Percentiles rank a stretch among this genome's conserved stretches.
Conservation (phyloP, 1,140 invertebrate genomes). For the Pollicipes pollicipes region DNA sequence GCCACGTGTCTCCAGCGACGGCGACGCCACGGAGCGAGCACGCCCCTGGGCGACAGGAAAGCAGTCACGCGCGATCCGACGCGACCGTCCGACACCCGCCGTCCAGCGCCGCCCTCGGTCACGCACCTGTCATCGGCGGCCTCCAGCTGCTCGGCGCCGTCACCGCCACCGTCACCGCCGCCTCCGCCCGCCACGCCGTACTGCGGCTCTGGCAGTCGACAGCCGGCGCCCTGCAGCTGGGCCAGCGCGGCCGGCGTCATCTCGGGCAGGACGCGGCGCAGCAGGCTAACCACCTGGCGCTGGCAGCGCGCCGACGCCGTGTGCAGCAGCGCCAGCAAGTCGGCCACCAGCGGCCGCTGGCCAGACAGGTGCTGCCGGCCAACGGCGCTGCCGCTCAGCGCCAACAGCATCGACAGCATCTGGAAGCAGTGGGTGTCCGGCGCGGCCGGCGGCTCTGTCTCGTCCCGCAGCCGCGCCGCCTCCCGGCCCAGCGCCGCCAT, state of each 20-base stretch:
- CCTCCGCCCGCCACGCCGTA: constrained; percentile 38
- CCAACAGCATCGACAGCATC: constrained; percentile 84
- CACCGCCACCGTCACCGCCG: constrained; percentile 56
- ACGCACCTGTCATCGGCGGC: constrained; percentile 37
- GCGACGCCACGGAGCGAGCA: background rate
- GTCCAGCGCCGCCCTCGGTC: no score
- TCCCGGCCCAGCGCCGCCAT: constrained; percentile 83
- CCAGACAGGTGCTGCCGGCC: constrained; percentile 77
- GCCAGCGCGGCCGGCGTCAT: constrained; percentile 29
- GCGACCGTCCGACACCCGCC: no score
- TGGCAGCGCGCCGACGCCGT: constrained; percentile 86
- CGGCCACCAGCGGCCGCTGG: constrained; percentile 60
- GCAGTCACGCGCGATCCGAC: no score
- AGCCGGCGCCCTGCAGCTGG: constrained; percentile 44
- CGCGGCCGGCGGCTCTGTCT: constrained; percentile 25
- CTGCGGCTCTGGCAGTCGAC: constrained; percentile 59
- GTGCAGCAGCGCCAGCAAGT: constrained; percentile 72
- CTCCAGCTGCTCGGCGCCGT: constrained; percentile 44
- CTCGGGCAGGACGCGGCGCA: constrained; percentile 49
- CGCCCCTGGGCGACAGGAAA: no score
- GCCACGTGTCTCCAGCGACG: background rate
- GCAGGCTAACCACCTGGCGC: constrained; percentile 63
- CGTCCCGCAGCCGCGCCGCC: constrained; percentile 59
- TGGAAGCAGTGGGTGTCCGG: constrained; percentile 92
- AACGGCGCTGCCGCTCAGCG: constrained; percentile 78